These are phyloP conservation scores for Etia nguti DNA, from an alignment of 2,113 vertebrate species.

Conservation along the genomic window DNA sequence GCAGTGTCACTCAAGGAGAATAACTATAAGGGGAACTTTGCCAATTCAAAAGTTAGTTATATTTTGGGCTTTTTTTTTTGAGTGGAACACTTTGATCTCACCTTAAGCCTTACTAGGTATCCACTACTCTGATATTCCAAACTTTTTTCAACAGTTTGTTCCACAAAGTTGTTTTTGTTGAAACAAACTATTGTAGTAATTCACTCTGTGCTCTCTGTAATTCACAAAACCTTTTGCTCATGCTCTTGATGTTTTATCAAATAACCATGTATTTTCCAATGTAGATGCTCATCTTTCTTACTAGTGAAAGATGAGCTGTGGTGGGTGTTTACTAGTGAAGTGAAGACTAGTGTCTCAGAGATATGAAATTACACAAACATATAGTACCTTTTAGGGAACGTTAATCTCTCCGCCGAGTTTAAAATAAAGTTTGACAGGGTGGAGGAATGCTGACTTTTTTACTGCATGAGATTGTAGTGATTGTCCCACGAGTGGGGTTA, in stretches of 20 bases:
- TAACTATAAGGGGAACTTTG: background rate
- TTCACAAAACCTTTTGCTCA: background rate
- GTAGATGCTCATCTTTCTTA: background rate
- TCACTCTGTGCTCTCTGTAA: background rate
- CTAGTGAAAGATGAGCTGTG: background rate
- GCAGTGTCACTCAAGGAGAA: no score
- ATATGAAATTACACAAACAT: background rate
- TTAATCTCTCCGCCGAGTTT: background rate
- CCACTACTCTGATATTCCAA: background rate
- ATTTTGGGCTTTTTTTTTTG: accelerated
- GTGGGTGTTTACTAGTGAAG: background rate
- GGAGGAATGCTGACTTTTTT: background rate
- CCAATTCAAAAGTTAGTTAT: accelerated
- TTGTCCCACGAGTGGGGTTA: background rate
- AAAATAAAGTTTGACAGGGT: background rate
- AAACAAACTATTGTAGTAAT: background rate
- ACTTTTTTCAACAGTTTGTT: background rate
- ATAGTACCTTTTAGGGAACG: background rate
- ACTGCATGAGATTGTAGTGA: background rate
- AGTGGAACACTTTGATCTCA: background rate
- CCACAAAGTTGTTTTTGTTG: background rate
- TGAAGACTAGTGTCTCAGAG: background rate
- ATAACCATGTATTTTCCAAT: background rate
- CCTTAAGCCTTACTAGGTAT: background rate
- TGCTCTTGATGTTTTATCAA: background rate